Base-by-base conservation (phyloP, 2,113 vertebrate genomes). In the Tyto alba region DNA sequence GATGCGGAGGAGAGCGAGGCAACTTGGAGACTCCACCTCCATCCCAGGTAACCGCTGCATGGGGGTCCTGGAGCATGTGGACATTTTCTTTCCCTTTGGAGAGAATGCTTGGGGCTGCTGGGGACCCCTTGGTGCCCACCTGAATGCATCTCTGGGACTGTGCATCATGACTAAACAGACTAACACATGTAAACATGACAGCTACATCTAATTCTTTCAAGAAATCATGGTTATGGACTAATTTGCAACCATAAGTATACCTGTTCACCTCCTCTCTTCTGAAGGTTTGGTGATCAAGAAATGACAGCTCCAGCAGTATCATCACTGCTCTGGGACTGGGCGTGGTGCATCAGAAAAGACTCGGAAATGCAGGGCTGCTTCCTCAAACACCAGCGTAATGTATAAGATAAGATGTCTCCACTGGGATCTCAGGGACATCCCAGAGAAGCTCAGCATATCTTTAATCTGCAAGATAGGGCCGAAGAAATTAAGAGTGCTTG, bases 1-100 rank as follows among this genome's bases (percentile, higher is more conserved):
- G 13, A 22, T 10, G 41, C 6, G 43, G 26, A 71, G 32, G 10
- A 67, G 13, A 55, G 9, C 0, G 0, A 69, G 19, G 17, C 2
- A 10, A 20, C 16, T 59, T 69, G 30, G 29, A 74, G 3, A 43
- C 38, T 93, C 8, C 8, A 74, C 6, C 11, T 88, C 27, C 45
- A 41, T 34, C 21, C 5, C 29, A 59, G 32, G 8, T 50, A 32
- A 57, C 32, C 1, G 0, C 27, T 60, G n/a, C 34, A 15, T 22
- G 34, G 10, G 48, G 40, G 11, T 85, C 25, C 25, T 17, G 27
- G 19, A 66, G 7, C 14, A 22, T 6, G 11, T 15, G 41, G 11
- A 47, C 13, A 4, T 43, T 53, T 59, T 48, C 27, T 55, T 76
- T 69, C 20, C 27, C 29, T 48, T 63, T 30, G 11, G 14, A 59